These are phyloP conservation scores for Cosmia pyralina DNA, from an alignment of 2,888 invertebrate species.

Conservation along the genomic window DNA sequence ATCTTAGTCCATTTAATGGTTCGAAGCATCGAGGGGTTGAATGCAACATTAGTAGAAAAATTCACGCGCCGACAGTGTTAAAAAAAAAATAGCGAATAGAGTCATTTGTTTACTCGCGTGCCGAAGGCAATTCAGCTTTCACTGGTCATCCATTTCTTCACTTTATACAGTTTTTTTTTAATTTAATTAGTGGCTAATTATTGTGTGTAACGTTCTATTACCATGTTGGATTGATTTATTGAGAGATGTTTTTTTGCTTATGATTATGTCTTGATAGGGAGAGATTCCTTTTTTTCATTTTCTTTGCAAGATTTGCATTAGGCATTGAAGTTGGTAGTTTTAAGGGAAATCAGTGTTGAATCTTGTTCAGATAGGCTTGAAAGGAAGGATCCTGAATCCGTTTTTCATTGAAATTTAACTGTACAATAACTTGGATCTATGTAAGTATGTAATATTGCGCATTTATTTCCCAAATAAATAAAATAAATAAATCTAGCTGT, in stretches of 20 bases:
- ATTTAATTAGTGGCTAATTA: constrained; percentile 55
- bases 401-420: neutral
- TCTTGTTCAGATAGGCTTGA: neutral
- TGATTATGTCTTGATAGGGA: constrained; percentile 3
- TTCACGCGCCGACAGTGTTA: constrained; percentile 10
- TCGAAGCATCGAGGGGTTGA: constrained; percentile 27
- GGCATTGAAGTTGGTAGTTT: neutral
- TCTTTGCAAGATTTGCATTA: neutral
- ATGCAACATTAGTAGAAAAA: constrained; percentile 13
- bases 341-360: neutral
- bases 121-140: constrained; percentile 47
- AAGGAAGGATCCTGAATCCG: neutral
- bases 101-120: constrained; percentile 55
- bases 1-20: constrained; percentile 24
- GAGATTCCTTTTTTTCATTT: neutral
- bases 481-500: too few species aligned
- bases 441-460: neutral
- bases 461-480: neutral
- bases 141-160: constrained; percentile 49
- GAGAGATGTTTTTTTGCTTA: constrained; percentile 3
- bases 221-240: constrained; percentile 47
- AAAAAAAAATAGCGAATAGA: constrained; percentile 48
- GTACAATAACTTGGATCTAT: neutral
- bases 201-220: constrained; percentile 48
- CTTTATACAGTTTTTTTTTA: constrained; percentile 39